Conservation (phyloP, 1,140 invertebrate species). For the Xylocopa sonorina region DNA sequence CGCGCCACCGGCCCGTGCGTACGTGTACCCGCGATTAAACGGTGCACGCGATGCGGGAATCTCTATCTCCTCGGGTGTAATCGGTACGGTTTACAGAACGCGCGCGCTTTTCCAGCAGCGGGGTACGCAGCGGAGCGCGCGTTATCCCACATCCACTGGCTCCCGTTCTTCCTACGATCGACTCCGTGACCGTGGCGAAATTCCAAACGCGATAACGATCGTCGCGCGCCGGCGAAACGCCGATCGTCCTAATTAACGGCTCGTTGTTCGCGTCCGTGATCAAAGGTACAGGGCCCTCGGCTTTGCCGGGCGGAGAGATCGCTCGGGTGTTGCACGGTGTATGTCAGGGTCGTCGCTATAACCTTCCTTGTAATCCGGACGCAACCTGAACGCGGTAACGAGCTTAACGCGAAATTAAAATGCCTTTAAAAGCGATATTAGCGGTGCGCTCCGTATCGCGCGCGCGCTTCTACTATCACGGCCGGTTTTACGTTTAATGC, state of each 20-base stretch:
- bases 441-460: slow-evolving; percentile 6
- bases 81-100: too few species aligned
- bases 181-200: slow-evolving; percentile 16
- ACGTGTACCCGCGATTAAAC: too few species aligned
- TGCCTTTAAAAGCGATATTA: slow-evolving; percentile 58
- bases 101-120: too few species aligned
- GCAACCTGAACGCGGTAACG: slow-evolving; percentile 10
- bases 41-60: too few species aligned
- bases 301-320: slow-evolving; percentile 8
- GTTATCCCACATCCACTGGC: too few species aligned
- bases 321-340: background rate
- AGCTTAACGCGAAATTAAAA: slow-evolving; percentile 48
- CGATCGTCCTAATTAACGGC: slow-evolving; percentile 48
- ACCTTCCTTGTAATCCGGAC: slow-evolving; percentile 5
- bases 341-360: slow-evolving; percentile 32
- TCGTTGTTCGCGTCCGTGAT: slow-evolving; percentile 53
- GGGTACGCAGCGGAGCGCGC: too few species aligned
- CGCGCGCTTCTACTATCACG: slow-evolving; percentile 32
- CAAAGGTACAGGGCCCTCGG: too few species aligned
- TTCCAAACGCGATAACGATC: slow-evolving; percentile 32
- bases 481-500: slow-evolving; percentile 47
- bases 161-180: background rate
- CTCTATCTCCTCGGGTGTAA: too few species aligned
- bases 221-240: slow-evolving; percentile 26
- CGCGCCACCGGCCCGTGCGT: too few species aligned